These are phyloP conservation scores for Ennomos fuscantarius DNA, from an alignment of 2,888 invertebrate species.

Conservation along the genomic window DNA sequence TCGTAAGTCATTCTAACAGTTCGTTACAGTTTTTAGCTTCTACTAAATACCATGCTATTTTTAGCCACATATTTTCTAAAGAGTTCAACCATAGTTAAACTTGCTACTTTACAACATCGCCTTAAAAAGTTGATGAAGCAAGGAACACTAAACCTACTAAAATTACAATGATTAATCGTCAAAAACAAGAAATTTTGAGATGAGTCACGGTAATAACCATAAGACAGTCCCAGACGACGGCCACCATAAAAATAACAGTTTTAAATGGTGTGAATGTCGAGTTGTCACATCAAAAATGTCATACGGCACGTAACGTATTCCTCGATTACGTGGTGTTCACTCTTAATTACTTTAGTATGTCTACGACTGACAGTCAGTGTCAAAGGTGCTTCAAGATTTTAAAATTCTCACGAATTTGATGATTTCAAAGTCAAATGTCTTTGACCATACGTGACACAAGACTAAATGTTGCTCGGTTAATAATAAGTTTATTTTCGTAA, in stretches of 20 bases:
- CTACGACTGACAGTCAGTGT: conserved; percentile 56
- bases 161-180: conserved; percentile 41
- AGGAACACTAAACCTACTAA: conserved; percentile 30
- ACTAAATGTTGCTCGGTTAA: background rate
- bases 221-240: conserved; percentile 32
- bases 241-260: conserved; percentile 54
- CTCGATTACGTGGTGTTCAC: conserved; percentile 51
- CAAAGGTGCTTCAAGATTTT: conserved; percentile 61
- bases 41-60: no score
- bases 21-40: no score
- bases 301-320: conserved; percentile 44
- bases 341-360: conserved; percentile 65
- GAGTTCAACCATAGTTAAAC: background rate
- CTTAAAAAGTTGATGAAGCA: conserved; percentile 31
- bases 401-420: conserved; percentile 60
- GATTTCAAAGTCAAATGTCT: conserved; percentile 35
- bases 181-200: conserved; percentile 44
- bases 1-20: no score
- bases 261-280: conserved; percentile 66
- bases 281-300: conserved; percentile 47
- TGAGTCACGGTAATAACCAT: conserved; percentile 59
- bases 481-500: background rate
- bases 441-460: conserved; percentile 32
- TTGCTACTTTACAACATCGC: background rate
- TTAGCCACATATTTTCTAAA: background rate